phyloP scores from a whole-genome alignment of 2,113 vertebrate genomes.

The Chlamydotis undulata region DNA sequence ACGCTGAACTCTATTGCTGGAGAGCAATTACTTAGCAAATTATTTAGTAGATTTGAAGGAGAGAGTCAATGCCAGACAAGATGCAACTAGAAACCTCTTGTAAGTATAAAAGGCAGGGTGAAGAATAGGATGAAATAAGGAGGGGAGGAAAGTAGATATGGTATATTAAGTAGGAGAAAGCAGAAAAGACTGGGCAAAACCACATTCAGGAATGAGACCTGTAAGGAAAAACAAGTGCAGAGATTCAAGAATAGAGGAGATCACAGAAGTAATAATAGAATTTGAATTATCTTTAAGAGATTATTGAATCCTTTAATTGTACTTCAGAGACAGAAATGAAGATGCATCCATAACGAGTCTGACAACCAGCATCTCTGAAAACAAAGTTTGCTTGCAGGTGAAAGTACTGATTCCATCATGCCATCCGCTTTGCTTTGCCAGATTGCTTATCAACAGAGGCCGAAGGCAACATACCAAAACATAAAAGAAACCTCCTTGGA shows the following conservation, averaged over 20 bases:
- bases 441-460: conserved; percentile 35
- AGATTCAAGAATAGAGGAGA: not conserved
- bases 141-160: not conserved
- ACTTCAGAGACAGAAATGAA: conserved; percentile 35
- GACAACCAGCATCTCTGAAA: conserved; percentile 20
- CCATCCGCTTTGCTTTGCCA: not conserved
- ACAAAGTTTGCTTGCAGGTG: conserved; percentile 46
- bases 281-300: not conserved
- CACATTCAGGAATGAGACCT: not conserved
- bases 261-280: not conserved
- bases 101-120: not conserved
- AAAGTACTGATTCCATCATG: conserved; percentile 50
- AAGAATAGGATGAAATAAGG: not conserved
- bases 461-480: conserved; percentile 51
- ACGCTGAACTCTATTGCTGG: not conserved
- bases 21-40: not conserved
- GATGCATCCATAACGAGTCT: not conserved
- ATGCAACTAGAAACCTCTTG: not conserved
- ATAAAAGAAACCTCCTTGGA: conserved; percentile 27
- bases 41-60: not conserved
- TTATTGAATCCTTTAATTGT: not conserved
- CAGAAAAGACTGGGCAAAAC: not conserved
- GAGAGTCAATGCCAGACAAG: not conserved
- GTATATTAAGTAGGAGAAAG: not conserved
- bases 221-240: not conserved